Conservation (phyloP, 2,113 vertebrate species). For the Miniopterus natalensis region DNA sequence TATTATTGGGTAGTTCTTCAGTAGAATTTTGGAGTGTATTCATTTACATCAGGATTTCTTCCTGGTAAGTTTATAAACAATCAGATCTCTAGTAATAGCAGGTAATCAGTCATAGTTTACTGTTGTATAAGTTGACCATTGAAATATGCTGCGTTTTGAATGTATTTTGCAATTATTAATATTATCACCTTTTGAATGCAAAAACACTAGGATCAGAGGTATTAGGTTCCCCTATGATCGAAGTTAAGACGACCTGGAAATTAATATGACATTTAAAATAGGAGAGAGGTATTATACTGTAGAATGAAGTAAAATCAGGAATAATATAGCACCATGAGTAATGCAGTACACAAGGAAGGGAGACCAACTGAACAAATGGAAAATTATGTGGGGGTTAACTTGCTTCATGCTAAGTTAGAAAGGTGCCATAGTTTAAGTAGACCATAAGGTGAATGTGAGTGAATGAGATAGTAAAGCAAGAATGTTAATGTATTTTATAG, state of each 20-base stretch:
- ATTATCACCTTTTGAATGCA: conserved; percentile 30
- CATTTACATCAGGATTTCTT: conserved; percentile 17
- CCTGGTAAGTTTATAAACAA: not conserved
- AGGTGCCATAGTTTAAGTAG: not conserved
- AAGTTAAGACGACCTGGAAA: conserved; percentile 22
- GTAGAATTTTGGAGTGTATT: conserved; percentile 19
- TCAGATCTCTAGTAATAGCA: not conserved
- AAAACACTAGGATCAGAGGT: not conserved
- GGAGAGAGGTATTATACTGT: not conserved
- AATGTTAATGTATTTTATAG: conserved; percentile 41
- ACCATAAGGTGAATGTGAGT: not conserved
- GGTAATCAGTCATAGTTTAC: not conserved
- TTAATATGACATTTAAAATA: conserved; percentile 38
- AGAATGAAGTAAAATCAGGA: conserved; percentile 42
- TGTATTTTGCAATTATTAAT: not conserved
- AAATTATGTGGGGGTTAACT: not conserved
- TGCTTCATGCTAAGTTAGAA: not conserved
- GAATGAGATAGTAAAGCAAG: not conserved
- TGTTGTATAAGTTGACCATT: not conserved
- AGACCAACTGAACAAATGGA: not conserved
- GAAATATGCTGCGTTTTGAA: not conserved
- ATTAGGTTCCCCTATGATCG: not conserved
- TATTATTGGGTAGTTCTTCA: conserved; percentile 31
- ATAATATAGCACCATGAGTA: not conserved
- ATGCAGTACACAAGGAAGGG: not conserved